Conservation (phyloP, 2,797 vertebrate genomes). For the Cyprinodon diabolis region DNA sequence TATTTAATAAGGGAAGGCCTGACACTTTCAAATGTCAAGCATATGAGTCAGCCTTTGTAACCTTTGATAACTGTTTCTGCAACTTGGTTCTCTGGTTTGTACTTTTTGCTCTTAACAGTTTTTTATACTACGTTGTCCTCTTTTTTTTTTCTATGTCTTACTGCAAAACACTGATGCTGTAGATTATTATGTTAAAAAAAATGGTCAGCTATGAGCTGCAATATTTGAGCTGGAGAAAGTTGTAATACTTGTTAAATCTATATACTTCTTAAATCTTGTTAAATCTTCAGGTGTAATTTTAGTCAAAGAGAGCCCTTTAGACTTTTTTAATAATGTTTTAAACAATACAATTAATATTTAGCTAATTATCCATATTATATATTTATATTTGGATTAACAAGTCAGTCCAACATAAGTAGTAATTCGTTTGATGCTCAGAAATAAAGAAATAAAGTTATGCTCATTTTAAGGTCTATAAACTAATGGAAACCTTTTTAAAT, state of each 20-base stretch:
- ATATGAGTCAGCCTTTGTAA: conserved; percentile 47
- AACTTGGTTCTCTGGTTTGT: conserved; percentile 15
- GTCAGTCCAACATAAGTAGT: neutral
- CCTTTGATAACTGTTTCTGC: conserved; percentile 33
- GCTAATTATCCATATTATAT: conserved; percentile 7
- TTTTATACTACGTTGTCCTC: conserved; percentile 6
- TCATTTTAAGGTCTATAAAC: neutral
- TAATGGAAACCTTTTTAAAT: conserved; percentile 2
- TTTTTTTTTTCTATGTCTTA: neutral
- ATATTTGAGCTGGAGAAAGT: neutral
- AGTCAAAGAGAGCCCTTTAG: neutral
- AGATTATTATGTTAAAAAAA: neutral
- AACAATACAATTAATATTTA: conserved; percentile 9
- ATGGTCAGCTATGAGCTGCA: neutral
- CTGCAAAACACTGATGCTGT: neutral
- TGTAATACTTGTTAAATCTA: neutral
- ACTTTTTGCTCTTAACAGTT: conserved; percentile 23
- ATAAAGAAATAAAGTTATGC: neutral
- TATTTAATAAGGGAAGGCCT: conserved; percentile 4
- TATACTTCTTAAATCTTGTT: neutral
- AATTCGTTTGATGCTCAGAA: neutral
- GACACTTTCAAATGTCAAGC: conserved; percentile 41
- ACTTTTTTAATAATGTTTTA: neutral
- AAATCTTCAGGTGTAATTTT: conserved; percentile 22
- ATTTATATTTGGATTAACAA: conserved; percentile 23